These are phyloP conservation scores for Galbula dea DNA, from an alignment of 2,113 vertebrate species.

Conservation along the genomic window DNA sequence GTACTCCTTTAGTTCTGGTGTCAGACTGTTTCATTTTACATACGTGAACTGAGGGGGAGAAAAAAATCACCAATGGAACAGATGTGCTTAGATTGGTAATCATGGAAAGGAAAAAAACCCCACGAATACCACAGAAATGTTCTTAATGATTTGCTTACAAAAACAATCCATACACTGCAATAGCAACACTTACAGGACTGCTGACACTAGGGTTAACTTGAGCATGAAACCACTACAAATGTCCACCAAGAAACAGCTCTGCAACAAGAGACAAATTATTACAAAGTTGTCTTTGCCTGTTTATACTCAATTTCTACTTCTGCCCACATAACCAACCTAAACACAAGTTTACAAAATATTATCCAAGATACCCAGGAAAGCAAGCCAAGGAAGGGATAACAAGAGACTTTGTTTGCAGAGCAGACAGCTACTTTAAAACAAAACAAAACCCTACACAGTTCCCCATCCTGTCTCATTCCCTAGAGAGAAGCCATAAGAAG, in stretches of 20 bases:
- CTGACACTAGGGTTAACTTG: not conserved
- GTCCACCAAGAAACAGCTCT: not conserved
- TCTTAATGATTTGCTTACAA: not conserved
- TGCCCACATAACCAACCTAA: not conserved
- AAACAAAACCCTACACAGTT: not conserved
- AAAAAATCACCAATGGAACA: not conserved
- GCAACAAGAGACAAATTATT: not conserved
- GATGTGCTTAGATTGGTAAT: not conserved
- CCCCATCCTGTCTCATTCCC: not conserved
- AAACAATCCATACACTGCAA: not conserved
- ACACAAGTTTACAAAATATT: not conserved
- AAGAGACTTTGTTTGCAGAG: not conserved
- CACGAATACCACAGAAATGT: not conserved
- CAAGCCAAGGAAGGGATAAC: not conserved
- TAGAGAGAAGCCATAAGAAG: not conserved
- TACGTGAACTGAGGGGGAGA: not conserved
- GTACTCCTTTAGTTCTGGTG: not conserved
- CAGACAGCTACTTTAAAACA: not conserved
- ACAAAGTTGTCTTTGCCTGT: not conserved
- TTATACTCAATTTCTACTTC: not conserved
- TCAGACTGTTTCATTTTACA: not conserved
- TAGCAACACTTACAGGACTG: not conserved
- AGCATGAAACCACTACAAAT: not conserved
- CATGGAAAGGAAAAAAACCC: accelerated
- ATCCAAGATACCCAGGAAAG: not conserved